Percentiles rank a stretch among this genome's conserved stretches.
Conservation (phyloP, 2,888 invertebrate genomes). For the Lacanobia oleracea region DNA sequence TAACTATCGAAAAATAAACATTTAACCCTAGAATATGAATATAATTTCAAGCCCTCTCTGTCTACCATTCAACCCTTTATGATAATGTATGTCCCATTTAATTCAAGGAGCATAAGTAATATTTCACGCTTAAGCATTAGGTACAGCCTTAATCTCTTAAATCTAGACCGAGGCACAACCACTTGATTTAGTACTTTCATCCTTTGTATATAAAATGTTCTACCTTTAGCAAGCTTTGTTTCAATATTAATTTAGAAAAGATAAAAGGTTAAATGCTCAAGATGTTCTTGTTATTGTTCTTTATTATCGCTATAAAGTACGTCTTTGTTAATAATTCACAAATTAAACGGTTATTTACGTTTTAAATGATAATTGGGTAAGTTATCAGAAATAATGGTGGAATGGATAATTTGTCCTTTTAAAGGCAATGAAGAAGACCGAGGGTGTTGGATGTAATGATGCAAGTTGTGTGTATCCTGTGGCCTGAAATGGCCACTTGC, state of each 20-base stretch:
- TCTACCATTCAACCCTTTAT: slow-evolving; percentile 40
- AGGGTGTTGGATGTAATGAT: no score
- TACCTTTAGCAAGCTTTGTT: slow-evolving; percentile 20
- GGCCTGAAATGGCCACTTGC: no score
- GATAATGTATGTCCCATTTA: slow-evolving; percentile 50
- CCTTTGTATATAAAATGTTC: slow-evolving; percentile 45
- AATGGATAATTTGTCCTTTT: no score
- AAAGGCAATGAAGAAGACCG: no score
- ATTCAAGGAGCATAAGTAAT: slow-evolving; percentile 57
- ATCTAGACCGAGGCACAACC: slow-evolving; percentile 53
- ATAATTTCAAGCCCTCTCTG: slow-evolving; percentile 9
- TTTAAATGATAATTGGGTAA: background rate
- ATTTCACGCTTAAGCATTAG: slow-evolving; percentile 55
- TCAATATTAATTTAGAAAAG: slow-evolving; percentile 27
- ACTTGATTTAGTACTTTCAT: slow-evolving; percentile 54
- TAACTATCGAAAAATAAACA: background rate
- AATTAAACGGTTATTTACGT: background rate
- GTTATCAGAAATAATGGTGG: no score
- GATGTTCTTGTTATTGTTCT: background rate
- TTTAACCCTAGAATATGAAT: slow-evolving; percentile 15
- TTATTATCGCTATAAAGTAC: background rate
- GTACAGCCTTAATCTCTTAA: slow-evolving; percentile 58
- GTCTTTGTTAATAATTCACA: background rate
- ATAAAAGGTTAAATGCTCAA: slow-evolving; percentile 14
- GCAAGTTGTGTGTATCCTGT: no score